A percentile compares a stretch with the other conserved stretches of the same genome.
These are phyloP conservation scores for Alca torda DNA, from an alignment of 2,797 vertebrate species.

Conservation along the genomic window DNA sequence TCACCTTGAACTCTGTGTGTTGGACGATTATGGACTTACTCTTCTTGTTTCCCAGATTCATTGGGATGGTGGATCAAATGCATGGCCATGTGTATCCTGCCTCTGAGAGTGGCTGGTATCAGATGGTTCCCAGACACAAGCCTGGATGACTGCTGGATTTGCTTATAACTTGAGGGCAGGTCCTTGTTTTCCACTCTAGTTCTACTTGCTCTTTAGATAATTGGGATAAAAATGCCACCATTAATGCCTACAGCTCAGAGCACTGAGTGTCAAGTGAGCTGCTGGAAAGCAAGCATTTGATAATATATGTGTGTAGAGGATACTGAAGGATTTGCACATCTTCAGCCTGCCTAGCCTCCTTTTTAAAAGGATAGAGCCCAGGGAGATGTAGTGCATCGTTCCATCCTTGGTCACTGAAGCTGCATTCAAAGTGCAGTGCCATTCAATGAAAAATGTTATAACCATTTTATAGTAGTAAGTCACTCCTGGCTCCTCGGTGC, in stretches of 20 bases:
- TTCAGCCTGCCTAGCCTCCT: neutral
- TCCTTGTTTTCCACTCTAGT: neutral
- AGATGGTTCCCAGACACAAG: neutral
- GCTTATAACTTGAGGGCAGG: neutral
- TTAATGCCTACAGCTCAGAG: neutral
- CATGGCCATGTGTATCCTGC: neutral
- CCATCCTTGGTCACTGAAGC: rapidly evolving
- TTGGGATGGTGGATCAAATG: neutral
- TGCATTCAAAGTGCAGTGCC: neutral
- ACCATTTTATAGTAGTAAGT: neutral
- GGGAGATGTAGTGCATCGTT: neutral
- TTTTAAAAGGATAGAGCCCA: neutral
- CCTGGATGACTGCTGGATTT: neutral
- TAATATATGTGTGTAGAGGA: neutral
- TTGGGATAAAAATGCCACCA: neutral
- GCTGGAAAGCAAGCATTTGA: neutral
- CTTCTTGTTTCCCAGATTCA: neutral
- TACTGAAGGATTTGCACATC: neutral
- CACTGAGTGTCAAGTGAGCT: neutral
- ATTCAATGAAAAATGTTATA: rapidly evolving
- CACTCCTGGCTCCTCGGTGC: neutral
- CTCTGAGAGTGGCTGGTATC: neutral
- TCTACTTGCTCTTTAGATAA: neutral
- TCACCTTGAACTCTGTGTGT: neutral
- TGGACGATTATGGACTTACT: neutral